Base-by-base conservation (phyloP, 2,797 vertebrate genomes). In the Leptodactylus fallax region DNA sequence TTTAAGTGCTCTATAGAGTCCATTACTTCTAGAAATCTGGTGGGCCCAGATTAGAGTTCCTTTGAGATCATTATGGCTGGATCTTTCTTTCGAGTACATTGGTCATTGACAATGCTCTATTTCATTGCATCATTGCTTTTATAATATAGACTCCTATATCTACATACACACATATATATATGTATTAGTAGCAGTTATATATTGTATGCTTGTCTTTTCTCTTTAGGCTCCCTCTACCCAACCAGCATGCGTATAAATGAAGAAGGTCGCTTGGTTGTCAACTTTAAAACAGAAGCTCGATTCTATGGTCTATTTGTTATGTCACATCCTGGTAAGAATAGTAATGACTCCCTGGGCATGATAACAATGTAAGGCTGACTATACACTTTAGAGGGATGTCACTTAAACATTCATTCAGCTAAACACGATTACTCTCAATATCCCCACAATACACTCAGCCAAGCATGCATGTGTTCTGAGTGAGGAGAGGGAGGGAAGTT, bases 231-330 rank as follows among this genome's bases (percentile, higher is more conserved):
- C 0, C 93, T 99, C 69, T 98, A 97, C 90, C 98, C 98, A 0
- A 98, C 96, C 65, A 98, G 98, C 92, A 98, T 99, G 97, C 95
- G 96, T 0, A 97, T 99, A 61, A 96, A 95, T 7, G 96, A 97
- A 3, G 96, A 98, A 84, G 98, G 98, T 0, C 97, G 97, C 58
- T 90, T 99, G 92, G 96, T 97, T 7, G 98, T 99, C 21, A 97
- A 98, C 93, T 98, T 99, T 92, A 97, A 96, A 90, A 98, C 97
- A 0, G 95, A 97, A 91, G 96, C 97, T 82, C 96, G 96, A 8
- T 99, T 98, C 92, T 96, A 96, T 47, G 98, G 98, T 51, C 91
- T 98, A 17, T 99, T 98, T 91, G 95, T 99, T 60, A 94, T 95
- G 87, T 95, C 96, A 19, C 97, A 97, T 87, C 93, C 96, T 1